Evolutionary conservation across 2,797 vertebrate genomes (phyloP).

Genomic region (Anas flavirostris): DNA sequence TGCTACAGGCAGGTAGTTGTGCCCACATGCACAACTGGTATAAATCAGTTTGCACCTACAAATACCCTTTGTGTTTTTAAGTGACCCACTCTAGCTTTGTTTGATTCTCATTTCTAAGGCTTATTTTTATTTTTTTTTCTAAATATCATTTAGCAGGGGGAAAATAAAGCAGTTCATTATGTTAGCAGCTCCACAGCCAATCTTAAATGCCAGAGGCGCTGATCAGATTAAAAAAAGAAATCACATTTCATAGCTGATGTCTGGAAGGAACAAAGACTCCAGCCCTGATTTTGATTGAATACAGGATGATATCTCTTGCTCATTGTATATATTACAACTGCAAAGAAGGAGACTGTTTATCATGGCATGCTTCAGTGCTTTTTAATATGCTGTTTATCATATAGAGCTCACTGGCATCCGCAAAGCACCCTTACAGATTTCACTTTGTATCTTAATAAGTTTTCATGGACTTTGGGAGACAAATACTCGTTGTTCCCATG

Average conservation of each 20-base stretch:
- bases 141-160: neutral
- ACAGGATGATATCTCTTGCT: neutral
- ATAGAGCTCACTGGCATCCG: neutral
- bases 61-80: neutral
- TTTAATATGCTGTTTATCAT: slow-evolving; percentile 9
- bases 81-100: neutral
- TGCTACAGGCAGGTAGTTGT: neutral
- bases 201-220: slow-evolving; percentile 34
- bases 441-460: neutral
- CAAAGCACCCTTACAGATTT: neutral
- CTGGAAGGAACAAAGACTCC: slow-evolving; percentile 35
- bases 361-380: neutral
- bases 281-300: slow-evolving; percentile 38
- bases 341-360: neutral
- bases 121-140: neutral
- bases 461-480: neutral
- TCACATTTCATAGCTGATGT: neutral
- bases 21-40: neutral
- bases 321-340: neutral
- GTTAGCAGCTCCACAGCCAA: neutral
- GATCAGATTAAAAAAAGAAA: slow-evolving; percentile 59
- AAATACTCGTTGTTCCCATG: neutral
- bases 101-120: neutral
- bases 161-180: slow-evolving; percentile 20
- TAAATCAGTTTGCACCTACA: neutral